These are phyloP conservation scores for Zosterops lateralis DNA, from an alignment of 2,113 vertebrate species.

Conservation along the genomic window DNA sequence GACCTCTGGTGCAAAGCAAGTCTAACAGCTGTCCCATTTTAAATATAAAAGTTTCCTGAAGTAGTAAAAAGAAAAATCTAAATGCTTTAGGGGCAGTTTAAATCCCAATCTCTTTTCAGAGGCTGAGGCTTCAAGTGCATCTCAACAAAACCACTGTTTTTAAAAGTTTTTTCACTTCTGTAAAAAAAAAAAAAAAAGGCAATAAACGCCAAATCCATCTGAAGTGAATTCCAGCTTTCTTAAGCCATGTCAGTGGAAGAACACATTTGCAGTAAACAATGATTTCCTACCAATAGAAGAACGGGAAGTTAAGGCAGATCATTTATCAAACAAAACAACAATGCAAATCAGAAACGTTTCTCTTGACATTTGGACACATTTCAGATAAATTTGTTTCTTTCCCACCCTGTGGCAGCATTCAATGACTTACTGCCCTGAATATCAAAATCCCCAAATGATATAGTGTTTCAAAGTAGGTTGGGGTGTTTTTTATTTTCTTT, in stretches of 20 bases:
- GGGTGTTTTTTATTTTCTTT: not conserved
- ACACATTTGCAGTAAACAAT: not conserved
- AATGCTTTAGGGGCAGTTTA: not conserved
- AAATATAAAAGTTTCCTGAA: not conserved
- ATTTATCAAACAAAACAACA: not conserved
- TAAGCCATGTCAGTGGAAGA: not conserved
- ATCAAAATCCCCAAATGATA: not conserved
- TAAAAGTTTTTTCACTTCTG: not conserved
- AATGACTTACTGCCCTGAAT: not conserved
- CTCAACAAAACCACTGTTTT: not conserved
- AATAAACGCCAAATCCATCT: not conserved
- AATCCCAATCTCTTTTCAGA: not conserved
- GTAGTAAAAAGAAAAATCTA: not conserved
- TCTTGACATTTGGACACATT: not conserved
- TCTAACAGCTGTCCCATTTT: not conserved
- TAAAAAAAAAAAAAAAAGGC: constrained; percentile 38
- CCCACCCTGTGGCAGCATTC: not conserved
- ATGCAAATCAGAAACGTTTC: not conserved
- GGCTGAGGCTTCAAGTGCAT: not conserved
- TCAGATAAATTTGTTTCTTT: not conserved
- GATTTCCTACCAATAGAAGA: not conserved
- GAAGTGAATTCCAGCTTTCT: constrained; percentile 8
- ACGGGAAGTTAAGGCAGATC: not conserved
- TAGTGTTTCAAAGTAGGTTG: not conserved
- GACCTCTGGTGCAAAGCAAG: not conserved